Conservation (phyloP, 2,888 invertebrate genomes). For the Melanophora roralis region DNA sequence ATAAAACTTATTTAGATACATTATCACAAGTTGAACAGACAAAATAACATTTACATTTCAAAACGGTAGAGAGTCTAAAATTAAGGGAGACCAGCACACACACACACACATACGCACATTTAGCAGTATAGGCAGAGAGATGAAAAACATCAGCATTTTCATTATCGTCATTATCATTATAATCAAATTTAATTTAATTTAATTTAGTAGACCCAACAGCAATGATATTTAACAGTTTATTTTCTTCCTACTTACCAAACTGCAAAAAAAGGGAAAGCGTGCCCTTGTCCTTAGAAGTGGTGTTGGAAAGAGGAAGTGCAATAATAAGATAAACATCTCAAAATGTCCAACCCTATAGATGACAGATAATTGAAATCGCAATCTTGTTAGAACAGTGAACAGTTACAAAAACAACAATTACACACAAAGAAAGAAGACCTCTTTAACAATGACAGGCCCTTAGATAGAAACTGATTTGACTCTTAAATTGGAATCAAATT, state of each 20-base stretch:
- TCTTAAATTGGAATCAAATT: constrained; percentile 32
- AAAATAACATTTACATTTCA: constrained; percentile 34
- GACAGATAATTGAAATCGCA: constrained; percentile 61
- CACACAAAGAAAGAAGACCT: background rate
- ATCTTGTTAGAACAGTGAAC: constrained; percentile 50
- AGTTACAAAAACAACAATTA: background rate
- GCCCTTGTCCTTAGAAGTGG: background rate
- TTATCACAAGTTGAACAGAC: constrained; percentile 58
- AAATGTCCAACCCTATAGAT: constrained; percentile 52
- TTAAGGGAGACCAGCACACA: background rate
- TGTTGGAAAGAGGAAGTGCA: constrained; percentile 50
- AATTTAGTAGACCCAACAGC: constrained; percentile 47
- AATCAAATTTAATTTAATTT: constrained; percentile 58
- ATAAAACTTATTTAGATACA: constrained; percentile 62
- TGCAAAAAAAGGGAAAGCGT: background rate
- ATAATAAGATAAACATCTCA: constrained; percentile 60
- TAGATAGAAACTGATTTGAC: constrained; percentile 26
- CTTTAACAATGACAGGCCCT: constrained; percentile 37
- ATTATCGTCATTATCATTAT: constrained; percentile 29
- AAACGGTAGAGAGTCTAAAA: constrained; percentile 18
- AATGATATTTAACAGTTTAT: constrained; percentile 37
- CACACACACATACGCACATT: too few relatives aligned
- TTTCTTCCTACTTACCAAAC: background rate
- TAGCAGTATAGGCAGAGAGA: background rate
- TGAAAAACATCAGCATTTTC: constrained; percentile 23